A percentile compares a stretch with the other conserved stretches of the same genome.
Evolutionary conservation across 2,113 vertebrate genomes (phyloP).

Genomic region (Phyllostomus hastatus): DNA sequence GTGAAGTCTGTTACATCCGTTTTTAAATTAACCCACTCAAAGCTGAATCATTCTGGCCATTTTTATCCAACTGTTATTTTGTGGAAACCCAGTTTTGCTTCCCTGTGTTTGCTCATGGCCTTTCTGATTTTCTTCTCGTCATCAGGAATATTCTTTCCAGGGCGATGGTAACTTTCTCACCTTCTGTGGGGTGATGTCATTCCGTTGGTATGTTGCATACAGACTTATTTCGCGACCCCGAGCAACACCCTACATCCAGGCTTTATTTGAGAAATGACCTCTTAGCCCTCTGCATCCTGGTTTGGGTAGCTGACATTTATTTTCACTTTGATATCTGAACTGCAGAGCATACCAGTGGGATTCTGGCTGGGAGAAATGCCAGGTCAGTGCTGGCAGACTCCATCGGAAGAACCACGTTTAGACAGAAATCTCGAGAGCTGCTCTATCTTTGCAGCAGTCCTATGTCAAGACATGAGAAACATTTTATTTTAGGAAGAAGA

Average conservation of each 20-base stretch:
- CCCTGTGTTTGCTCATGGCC: neutral
- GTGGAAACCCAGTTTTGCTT: neutral
- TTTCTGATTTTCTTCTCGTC: constrained; percentile 31
- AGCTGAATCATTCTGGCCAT: neutral
- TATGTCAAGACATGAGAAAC: neutral
- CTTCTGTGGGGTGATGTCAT: constrained; percentile 54
- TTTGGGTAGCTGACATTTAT: constrained; percentile 58
- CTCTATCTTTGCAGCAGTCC: neutral
- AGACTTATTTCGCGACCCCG: constrained; percentile 38
- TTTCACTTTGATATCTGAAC: constrained; percentile 70
- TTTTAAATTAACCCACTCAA: neutral
- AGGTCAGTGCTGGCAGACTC: constrained; percentile 36
- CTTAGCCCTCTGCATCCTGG: constrained; percentile 42
- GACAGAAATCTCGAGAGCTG: neutral
- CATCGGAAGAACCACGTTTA: constrained; percentile 28
- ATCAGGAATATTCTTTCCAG: neutral
- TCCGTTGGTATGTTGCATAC: neutral
- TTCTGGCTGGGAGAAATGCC: constrained; percentile 47
- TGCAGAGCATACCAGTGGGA: constrained; percentile 48
- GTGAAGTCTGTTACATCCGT: neutral
- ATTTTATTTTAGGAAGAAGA: constrained; percentile 21
- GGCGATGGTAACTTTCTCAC: constrained; percentile 29
- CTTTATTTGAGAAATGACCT: constrained; percentile 60
- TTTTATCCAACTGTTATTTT: neutral
- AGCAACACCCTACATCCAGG: constrained; percentile 30